Base-by-base conservation (phyloP, 2,888 invertebrate species). In the Linnaemya tessellans region DNA sequence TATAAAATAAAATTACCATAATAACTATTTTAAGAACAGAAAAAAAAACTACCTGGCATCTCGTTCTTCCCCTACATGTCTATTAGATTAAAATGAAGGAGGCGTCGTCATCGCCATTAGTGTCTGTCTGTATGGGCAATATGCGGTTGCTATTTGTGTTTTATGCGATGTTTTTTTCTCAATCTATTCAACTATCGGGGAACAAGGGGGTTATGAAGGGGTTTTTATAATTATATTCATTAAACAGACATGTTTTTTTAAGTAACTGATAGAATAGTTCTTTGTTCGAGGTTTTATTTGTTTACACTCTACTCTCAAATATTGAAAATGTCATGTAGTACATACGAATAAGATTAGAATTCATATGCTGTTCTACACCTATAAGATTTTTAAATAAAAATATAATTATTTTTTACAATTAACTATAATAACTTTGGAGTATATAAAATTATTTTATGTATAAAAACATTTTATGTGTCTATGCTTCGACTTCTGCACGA, bases 191-290 rank as follows among this genome's bases (percentile, higher is more conserved):
- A 15, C 41, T 73, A 41, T 30, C 35, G 18, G 3, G 22, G n/a
- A 13, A 25, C 3, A 9, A 43, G 78, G 65, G 65, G 70, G 9
- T 10, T 5, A 20, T 11, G n/a, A 43, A 67, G 60, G 11, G 43
- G 58, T 1, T 68, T 62, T 67, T 62, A 74, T 84, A 79, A 81
- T 84, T 81, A 81, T 81, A 78, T 84, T 84, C 84, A 84, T 84
- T 84, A 78, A 79, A 77, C 67, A 84, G 70, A 65, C 81, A 81
- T 79, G 49, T 74, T 81, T 58, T 65, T 58, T 77, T 35, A 60
- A 78, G 30, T 62, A 78, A 78, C 60, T 77, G 77, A 80, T 84
- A 84, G 78, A 81, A 73, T 74, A 56, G 49, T 81, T 84, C 73
- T 84, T 84, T 84, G 78, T 81, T 81, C 67, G 38, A 79, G 54